These are phyloP conservation scores for Druon quercuslanigerum DNA, from an alignment of 1,140 invertebrate species.

Conservation along the genomic window DNA sequence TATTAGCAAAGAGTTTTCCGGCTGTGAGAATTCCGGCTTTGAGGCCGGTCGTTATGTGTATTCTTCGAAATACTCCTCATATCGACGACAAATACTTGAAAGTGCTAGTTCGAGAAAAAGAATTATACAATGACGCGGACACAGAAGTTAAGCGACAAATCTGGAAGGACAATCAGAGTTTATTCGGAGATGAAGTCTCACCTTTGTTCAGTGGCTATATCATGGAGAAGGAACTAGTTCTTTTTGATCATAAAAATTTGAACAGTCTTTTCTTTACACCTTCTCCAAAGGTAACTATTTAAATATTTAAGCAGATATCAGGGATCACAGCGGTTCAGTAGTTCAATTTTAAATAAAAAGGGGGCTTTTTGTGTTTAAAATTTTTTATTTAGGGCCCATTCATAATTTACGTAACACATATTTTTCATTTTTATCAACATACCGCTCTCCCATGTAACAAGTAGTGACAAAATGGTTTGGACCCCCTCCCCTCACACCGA, in stretches of 20 bases:
- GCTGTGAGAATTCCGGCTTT: constrained; percentile 93
- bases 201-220: constrained; percentile 95
- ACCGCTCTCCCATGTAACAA: no score
- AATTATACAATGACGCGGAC: constrained; percentile 95
- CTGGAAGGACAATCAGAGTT: constrained; percentile 97
- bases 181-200: constrained; percentile 98
- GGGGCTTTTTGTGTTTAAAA: no score
- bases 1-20: constrained; percentile 94
- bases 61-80: constrained; percentile 93
- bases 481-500: no score
- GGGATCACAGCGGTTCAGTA: no score
- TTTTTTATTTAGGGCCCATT: no score
- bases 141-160: constrained; percentile 98
- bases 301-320: background rate
- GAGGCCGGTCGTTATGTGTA: constrained; percentile 96
- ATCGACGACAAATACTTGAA: constrained; percentile 95
- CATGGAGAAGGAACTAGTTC: constrained; percentile 91
- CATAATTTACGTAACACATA: no score
- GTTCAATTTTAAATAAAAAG: no score
- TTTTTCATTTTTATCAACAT: no score
- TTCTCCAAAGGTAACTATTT: constrained; percentile 86
- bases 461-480: no score
- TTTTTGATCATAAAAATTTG: constrained; percentile 94
- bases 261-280: constrained; percentile 92
- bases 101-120: constrained; percentile 91